phyloP scores from a whole-genome alignment of 1,140 invertebrate species.

The Bombus vancouverensis region DNA sequence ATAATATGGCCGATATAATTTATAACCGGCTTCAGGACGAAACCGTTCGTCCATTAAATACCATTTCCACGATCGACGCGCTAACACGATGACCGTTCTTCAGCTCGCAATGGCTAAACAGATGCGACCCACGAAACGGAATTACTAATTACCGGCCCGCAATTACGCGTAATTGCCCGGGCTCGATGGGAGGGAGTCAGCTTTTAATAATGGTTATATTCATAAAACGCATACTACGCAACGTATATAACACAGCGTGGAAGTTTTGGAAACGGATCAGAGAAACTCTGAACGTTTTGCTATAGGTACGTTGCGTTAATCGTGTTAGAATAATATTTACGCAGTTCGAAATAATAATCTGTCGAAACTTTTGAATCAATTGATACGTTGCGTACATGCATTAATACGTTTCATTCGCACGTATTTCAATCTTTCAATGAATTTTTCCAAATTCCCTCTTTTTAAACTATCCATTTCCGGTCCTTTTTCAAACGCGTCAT shows the following conservation, averaged over 20 bases:
- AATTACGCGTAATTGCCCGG: constrained; percentile 12
- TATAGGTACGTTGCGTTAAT: not conserved
- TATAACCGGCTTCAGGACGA: constrained; percentile 6
- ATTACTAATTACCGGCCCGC: constrained; percentile 18
- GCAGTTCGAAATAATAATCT: not conserved
- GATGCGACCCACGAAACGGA: constrained; percentile 6
- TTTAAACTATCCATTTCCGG: not conserved
- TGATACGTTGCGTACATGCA: too few species aligned
- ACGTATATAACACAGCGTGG: not conserved
- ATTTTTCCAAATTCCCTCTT: not conserved
- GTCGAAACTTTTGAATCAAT: not conserved
- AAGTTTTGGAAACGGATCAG: not conserved
- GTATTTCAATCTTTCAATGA: not conserved
- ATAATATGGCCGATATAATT: constrained; percentile 15
- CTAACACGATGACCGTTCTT: not conserved
- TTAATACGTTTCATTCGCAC: not conserved
- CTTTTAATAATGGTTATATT: constrained; percentile 2
- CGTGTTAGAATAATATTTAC: not conserved
- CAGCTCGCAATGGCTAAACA: not conserved
- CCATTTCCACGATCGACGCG: constrained; percentile 10
- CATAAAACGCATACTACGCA: not conserved
- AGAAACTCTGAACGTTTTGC: not conserved
- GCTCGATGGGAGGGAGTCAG: too few species aligned
- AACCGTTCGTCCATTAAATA: constrained; percentile 33
- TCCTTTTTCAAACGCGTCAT: not conserved